These are phyloP conservation scores for Dicerorhinus sumatrensis DNA, from an alignment of 2,113 vertebrate species.

Conservation along the genomic window DNA sequence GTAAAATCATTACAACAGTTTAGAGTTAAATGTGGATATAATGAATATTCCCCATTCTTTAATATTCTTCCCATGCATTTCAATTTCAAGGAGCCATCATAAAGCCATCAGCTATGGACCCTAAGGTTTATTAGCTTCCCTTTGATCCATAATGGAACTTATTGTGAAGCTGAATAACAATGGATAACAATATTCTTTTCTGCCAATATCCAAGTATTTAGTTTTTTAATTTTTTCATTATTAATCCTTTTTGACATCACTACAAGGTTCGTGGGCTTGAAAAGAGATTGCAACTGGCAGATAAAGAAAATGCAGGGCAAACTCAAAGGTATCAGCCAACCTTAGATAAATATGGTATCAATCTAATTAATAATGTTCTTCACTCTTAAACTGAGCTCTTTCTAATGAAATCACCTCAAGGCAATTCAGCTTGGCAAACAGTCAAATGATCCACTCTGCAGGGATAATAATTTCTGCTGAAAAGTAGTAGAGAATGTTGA, in stretches of 20 bases:
- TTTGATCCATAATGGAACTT: constrained; percentile 31
- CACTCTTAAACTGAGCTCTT: constrained; percentile 40
- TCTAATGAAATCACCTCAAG: constrained; percentile 42
- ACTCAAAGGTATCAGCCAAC: background rate
- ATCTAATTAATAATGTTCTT: constrained; percentile 40
- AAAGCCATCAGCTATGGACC: constrained; percentile 64
- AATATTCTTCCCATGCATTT: constrained; percentile 67
- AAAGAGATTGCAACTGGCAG: constrained; percentile 15
- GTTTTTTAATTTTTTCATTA: background rate
- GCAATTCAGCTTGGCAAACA: constrained; percentile 39
- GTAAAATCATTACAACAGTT: background rate
- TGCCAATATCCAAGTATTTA: background rate
- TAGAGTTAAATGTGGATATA: constrained; percentile 1
- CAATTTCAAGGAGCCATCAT: constrained; percentile 68
- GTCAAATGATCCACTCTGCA: background rate
- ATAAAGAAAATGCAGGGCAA: constrained; percentile 17
- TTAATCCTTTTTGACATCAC: constrained; percentile 40
- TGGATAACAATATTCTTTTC: background rate
- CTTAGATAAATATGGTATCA: background rate
- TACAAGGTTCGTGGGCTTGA: background rate
- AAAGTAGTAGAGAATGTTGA: background rate
- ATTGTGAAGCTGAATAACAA: background rate
- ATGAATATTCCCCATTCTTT: constrained; percentile 14
- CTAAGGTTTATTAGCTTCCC: constrained; percentile 4
- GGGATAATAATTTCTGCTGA: background rate